Evolutionary conservation across 2,797 vertebrate genomes (phyloP), one percentile per base, ranked within the genome.

Genomic region (Hyperoplus immaculatus): DNA sequence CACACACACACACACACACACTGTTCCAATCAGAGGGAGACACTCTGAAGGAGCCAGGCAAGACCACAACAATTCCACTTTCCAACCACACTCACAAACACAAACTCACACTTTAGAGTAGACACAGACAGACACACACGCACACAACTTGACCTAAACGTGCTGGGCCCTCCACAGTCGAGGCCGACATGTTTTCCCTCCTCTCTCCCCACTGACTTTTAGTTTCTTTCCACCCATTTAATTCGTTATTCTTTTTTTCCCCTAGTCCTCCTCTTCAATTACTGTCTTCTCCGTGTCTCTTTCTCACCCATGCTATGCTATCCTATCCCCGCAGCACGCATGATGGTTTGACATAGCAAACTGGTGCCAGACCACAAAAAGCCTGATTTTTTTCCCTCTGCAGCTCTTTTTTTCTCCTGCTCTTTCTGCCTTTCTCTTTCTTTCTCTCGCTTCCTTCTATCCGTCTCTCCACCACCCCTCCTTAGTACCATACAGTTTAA

Each of bases 281-380:
- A 66, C 63, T 72, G 69, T 85, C 58, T 29, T 54, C 71, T 78
- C 63, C 18, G 53, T 73, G 54, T 69, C 63, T 85, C 56, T 65
- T 66, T 61, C 81, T 80, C 71, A 49, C 56, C 74, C 71, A 6
- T 4, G 42, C 69, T 62, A 8, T 42, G 4, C 72, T 83, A 60
- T 59, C 76, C 60, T 68, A 61, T 89, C 75, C 81, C 76, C 66
- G 45, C 71, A 63, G 87, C 86, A 87, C 54, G 59, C 91, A 81
- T 76, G 77, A 88, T 81, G 84, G 82, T 89, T 90, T 89, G 81
- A 90, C 90, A 89, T 81, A 78, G 88, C 77, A 63, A 85, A 77
- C 86, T 53, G 66, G 77, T 78, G 90, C 89, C 91, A 93, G 83
- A 91, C 91, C 90, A 87, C 90, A 91, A 86, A 91, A 86, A 89